Conservation (phyloP, 92 coral and sea anemone species). For the Montipora capitata region DNA sequence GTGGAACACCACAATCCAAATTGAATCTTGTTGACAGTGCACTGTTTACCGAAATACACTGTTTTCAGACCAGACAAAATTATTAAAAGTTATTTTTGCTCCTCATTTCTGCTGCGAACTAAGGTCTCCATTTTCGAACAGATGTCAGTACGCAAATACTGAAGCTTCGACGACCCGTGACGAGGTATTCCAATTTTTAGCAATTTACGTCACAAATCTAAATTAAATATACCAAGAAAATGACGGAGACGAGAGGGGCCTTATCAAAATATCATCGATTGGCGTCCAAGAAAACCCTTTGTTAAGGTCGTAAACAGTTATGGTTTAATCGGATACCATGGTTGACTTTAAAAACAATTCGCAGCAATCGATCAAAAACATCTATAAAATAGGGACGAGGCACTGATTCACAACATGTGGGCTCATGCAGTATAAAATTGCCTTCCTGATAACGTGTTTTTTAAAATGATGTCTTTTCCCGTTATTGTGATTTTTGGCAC, state of each 20-base stretch:
- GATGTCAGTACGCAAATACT: background rate
- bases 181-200: constrained; percentile 1
- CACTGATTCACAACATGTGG: background rate
- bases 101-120: background rate
- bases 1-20: no score
- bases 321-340: background rate
- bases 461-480: background rate
- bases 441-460: no score
- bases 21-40: no score
- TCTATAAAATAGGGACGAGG: no score
- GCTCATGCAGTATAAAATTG: no score
- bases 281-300: background rate
- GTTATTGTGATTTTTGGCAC: background rate
- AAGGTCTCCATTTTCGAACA: background rate
- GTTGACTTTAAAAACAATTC: background rate
- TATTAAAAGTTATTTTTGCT: no score
- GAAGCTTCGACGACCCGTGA: constrained; percentile 9
- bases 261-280: background rate
- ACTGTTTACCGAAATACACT: background rate
- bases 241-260: background rate
- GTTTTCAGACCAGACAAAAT: background rate
- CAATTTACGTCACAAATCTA: constrained; percentile 4
- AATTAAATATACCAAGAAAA: background rate
- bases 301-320: background rate
- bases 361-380: background rate